phyloP scores from a whole-genome alignment of 2,888 invertebrate species.

The Pheosia tremula region DNA sequence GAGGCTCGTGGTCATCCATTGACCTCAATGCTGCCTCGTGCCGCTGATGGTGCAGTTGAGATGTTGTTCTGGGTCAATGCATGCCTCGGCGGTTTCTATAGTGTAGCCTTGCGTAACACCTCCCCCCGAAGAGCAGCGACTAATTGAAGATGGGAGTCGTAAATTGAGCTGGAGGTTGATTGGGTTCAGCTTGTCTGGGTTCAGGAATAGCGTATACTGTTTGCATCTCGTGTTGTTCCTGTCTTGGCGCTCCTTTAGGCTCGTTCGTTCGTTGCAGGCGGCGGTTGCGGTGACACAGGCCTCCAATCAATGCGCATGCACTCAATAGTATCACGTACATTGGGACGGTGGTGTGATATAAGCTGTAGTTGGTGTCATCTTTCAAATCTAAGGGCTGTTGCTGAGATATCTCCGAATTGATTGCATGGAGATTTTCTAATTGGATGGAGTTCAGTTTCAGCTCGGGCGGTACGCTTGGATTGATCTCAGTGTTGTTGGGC shows the following conservation, averaged over 20 bases:
- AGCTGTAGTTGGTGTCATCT: background rate
- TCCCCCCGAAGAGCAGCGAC: too few relatives aligned
- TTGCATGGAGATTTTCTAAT: background rate
- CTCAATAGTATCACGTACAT: background rate
- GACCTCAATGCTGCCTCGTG: too few relatives aligned
- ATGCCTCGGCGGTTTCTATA: too few relatives aligned
- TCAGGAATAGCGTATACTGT: background rate
- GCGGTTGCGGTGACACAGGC: background rate
- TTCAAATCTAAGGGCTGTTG: background rate
- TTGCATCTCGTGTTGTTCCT: background rate
- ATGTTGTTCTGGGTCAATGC: too few relatives aligned
- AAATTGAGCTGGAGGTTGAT: too few relatives aligned
- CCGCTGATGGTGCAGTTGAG: too few relatives aligned
- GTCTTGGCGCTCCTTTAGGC: background rate
- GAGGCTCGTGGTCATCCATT: too few relatives aligned
- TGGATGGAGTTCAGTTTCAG: constrained; percentile 1
- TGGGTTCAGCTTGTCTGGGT: too few relatives aligned
- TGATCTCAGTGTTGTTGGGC: background rate
- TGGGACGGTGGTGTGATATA: background rate
- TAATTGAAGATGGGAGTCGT: too few relatives aligned
- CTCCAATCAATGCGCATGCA: background rate
- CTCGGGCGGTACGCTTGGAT: background rate
- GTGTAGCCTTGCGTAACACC: too few relatives aligned
- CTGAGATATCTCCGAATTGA: background rate
- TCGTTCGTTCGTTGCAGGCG: background rate